Evolutionary conservation across 35 echinoderm and acorn worm genomes (phyloP).

Genomic region (Lytechinus variegatus): DNA sequence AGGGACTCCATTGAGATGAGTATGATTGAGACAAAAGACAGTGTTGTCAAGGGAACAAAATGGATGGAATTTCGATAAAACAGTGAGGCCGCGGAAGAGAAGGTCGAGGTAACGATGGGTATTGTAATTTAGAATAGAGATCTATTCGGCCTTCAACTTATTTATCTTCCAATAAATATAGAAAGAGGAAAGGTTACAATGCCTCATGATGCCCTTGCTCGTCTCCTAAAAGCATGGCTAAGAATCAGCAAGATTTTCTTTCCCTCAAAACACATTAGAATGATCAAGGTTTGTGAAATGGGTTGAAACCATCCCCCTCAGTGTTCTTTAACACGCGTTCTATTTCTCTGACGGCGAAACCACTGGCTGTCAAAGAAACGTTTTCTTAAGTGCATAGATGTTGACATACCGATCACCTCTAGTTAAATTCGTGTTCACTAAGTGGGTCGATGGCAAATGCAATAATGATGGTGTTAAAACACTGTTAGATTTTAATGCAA

Average conservation of each 20-base stretch:
- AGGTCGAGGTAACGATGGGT: background rate
- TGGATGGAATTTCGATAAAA: too few species aligned
- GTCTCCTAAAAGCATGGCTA: background rate
- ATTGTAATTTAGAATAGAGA: background rate
- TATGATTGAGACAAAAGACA: too few species aligned
- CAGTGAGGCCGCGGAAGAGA: background rate
- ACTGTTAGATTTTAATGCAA: background rate
- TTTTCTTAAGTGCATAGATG: conserved; percentile 3
- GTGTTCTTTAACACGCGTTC: background rate
- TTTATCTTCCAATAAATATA: background rate
- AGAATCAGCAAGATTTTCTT: background rate
- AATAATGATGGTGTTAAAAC: background rate
- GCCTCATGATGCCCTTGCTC: background rate
- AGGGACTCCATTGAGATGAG: too few species aligned
- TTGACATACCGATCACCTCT: conserved; percentile 1
- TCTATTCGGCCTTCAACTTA: background rate
- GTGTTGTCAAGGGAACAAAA: too few species aligned
- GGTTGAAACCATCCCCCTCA: background rate
- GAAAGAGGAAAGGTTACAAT: background rate
- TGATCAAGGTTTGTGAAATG: background rate
- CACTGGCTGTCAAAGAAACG: background rate
- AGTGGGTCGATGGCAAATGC: background rate
- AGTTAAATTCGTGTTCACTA: background rate
- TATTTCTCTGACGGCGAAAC: background rate
- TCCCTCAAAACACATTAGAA: background rate